Evolutionary conservation across 2,113 vertebrate species (phyloP).

Genomic region (Chionomys nivalis): DNA sequence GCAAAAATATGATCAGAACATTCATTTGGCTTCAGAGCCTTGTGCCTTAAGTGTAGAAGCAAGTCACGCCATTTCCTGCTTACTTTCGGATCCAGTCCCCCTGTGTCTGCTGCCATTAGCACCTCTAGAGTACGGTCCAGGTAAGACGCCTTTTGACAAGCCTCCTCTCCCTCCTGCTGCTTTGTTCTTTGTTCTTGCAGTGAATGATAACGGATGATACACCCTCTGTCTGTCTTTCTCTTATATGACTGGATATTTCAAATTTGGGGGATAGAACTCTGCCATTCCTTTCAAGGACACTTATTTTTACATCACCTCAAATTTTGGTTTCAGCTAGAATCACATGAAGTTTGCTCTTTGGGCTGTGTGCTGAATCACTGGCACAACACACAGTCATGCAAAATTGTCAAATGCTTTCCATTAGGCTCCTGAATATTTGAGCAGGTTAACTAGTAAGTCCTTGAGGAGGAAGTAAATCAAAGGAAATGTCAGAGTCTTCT

Average conservation of each 20-base stretch:
- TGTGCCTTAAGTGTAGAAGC: neutral
- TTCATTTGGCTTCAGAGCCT: neutral
- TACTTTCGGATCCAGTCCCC: accelerated
- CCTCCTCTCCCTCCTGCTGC: neutral
- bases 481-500: neutral
- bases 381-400: too few relatives aligned
- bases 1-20: neutral
- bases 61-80: accelerated
- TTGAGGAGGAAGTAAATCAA: neutral
- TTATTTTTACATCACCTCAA: neutral
- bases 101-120: too few relatives aligned
- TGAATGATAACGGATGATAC: neutral
- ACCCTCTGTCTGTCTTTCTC: neutral
- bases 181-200: neutral
- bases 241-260: neutral
- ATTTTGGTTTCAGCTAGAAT: neutral
- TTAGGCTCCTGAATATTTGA: neutral
- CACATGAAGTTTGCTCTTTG: neutral
- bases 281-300: neutral
- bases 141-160: accelerated
- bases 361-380: neutral
- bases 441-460: neutral
- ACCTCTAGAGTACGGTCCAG: accelerated
- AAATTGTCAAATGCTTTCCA: neutral
- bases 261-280: accelerated